Evolutionary conservation across 2,113 vertebrate genomes (phyloP), one percentile per base, ranked within the genome.

Genomic region (Apistogramma diplotaenia): DNA sequence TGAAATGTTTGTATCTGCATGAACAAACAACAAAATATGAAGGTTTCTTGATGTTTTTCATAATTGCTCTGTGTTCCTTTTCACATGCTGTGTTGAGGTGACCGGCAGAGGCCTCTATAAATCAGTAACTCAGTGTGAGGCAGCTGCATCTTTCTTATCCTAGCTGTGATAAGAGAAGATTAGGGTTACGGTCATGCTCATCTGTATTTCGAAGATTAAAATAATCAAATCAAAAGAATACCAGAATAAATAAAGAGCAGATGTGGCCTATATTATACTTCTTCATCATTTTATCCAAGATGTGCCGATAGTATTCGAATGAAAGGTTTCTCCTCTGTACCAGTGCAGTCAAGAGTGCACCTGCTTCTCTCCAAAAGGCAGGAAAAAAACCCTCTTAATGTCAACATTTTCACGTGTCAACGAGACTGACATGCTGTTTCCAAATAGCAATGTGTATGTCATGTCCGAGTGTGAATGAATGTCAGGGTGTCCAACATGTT

Each of bases 161-260:
- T 51, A 70, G 43, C 70, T 72, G 56, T 74, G 78, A 81, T 55
- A 74, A 78, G 53, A 87, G 46, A 78, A 35, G 70, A 70, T 81
- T 13, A 21, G 57, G 61, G 79, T 79, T 73, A 43, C 31, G 43
- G 6, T 18, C 43, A 49, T 31, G 65, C 65, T 70, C 57, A 58
- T 87, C 46, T 35, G 49, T 16, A 58, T 72, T 70, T 70, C 37
- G 53, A 31, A 79, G 60, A 31, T 9, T 74, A 59, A 51, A 79
- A 79, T 43, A 61, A 85, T 61, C 62, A 83, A 85, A 88, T 85
- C 55, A 82, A 72, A 78, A 35, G 40, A 53, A 84, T 65, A 61
- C 25, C 6, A 19, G 29, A 67, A 83, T 59, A 53, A 35, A 73
- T 82, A 72, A 77, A 55, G 51, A 79, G 53, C 54, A 35, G 0